Base-by-base conservation (phyloP, 1,140 invertebrate genomes). In the Scaptomyza montana region DNA sequence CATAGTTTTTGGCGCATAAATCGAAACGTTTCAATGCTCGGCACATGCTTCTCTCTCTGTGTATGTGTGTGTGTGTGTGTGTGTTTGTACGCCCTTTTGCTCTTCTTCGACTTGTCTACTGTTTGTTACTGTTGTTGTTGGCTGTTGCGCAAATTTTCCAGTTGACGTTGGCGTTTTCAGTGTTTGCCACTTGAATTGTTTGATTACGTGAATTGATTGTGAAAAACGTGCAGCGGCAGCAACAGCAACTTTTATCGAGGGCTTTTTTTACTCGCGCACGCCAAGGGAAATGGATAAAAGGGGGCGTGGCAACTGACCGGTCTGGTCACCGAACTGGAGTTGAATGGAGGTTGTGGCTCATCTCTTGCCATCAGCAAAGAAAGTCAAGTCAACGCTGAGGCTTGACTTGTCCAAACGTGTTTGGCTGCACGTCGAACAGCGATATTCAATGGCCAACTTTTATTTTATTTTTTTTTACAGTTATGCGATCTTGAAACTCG, bases 141-240 rank as follows among this genome's bases (percentile, higher is more conserved):
- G 64, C 67, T 77, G 76, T 82, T 74, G 84, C 77, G 84, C 76
- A 80, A 89, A 84, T 86, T 90, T 90, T 89, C 77, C 85, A 89
- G 85, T 89, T 89, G 85, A 89, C 85, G 85, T 89, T 89, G 85
- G 85, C 85, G 80, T 89, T 89, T 89, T 89, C 85, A 90, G 81
- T 89, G 86, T 89, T 89, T 90, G 85, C 85, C 85, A 89, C 86
- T 90, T 90, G 86, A 89, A 89, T 89, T 89, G 85, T 89, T 89
- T 89, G 85, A 89, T 89, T 89, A 89, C 85, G 85, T 89, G 85
- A 86, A 90, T 90, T 90, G 85, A 81, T 89, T 89, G 85, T 89
- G 81, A 90, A 89, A 86, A 89, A 89, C 82, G 82, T 87, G 82
- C 82, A 87, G 60, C 71, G 81, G 78, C 77, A 86, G 84, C 82